A percentile compares a stretch with the other conserved stretches of the same genome.
phyloP scores from a whole-genome alignment of 2,797 vertebrate species.

The Stomatorhinus walkeri region DNA sequence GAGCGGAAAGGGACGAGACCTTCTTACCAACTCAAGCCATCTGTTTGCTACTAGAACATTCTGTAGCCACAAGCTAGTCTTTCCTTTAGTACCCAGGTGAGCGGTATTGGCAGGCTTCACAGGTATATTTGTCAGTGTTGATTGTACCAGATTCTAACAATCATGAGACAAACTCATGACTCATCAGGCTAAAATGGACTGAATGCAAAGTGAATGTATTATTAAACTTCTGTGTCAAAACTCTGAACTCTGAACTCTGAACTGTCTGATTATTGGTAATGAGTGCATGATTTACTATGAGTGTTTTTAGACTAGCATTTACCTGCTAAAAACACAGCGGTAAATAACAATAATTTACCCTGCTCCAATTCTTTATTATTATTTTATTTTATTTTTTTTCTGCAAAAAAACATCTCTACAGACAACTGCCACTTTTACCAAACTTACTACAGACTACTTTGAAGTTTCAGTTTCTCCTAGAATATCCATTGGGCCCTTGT shows the following conservation, averaged over 20 bases:
- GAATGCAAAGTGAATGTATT: not conserved
- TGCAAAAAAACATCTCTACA: not conserved
- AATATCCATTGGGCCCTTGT: not conserved
- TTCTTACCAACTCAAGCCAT: not conserved
- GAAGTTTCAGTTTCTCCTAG: not conserved
- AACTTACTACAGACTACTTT: not conserved
- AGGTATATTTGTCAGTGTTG: not conserved
- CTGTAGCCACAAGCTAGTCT: not conserved
- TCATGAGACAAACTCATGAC: not conserved
- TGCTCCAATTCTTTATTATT: not conserved
- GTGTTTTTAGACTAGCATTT: not conserved
- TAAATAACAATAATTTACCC: not conserved
- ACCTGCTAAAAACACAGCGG: not conserved
- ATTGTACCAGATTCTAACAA: not conserved
- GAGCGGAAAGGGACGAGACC: not conserved
- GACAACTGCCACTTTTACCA: not conserved
- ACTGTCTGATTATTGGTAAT: not conserved
- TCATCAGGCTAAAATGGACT: not conserved
- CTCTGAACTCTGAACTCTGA: not conserved
- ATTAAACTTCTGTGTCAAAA: not conserved
- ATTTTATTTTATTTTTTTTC: not conserved
- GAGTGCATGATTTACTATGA: not conserved
- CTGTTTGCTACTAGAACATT: not conserved
- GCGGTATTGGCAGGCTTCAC: not conserved
- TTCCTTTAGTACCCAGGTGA: not conserved